phyloP scores from a whole-genome alignment of 2,888 invertebrate species.

The Fragum sueziense region DNA sequence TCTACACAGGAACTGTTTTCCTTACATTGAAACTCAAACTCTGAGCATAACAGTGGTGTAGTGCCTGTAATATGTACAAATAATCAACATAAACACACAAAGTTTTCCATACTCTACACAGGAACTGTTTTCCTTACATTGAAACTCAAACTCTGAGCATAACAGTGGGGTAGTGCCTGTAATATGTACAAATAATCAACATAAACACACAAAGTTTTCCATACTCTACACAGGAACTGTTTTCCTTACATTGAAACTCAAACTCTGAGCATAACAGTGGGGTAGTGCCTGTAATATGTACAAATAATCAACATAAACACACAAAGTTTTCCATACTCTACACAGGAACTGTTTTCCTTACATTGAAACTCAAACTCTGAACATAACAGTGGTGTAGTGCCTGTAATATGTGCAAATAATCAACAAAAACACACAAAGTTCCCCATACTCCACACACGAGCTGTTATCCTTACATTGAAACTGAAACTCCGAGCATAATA shows the following conservation, averaged over 20 bases:
- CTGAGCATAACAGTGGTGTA: conserved; percentile 6
- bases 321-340: conserved; percentile 17
- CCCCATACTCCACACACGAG: conserved; percentile 18
- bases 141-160: conserved; percentile 15
- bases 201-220: neutral
- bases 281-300: no score
- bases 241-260: conserved; percentile 22
- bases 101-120: neutral
- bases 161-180: neutral
- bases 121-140: conserved; percentile 22
- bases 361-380: conserved; percentile 22
- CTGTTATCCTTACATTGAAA: conserved; percentile 27
- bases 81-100: neutral
- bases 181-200: no score
- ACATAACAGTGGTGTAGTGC: conserved; percentile 11
- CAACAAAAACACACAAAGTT: neutral
- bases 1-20: conserved; percentile 28
- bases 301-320: no score
- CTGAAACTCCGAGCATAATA: conserved; percentile 3
- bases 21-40: conserved; percentile 21
- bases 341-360: conserved; percentile 20
- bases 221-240: conserved; percentile 21
- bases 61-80: no score
- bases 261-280: neutral
- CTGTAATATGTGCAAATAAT: no score